Evolutionary conservation across 2,888 invertebrate species (phyloP).

Genomic region (Timema cristinae): DNA sequence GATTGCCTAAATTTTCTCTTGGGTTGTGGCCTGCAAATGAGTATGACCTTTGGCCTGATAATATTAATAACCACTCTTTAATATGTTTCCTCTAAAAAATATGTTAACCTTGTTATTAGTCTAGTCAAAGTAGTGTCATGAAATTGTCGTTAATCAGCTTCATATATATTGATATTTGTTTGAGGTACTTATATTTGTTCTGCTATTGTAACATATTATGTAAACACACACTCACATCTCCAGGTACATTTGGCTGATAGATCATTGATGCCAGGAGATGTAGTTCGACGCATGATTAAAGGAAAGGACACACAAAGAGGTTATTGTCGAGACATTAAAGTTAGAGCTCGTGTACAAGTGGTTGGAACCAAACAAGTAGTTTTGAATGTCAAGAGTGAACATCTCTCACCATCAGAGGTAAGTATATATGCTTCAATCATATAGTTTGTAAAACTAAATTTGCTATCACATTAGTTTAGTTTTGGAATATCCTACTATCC

Average conservation of each 20-base stretch:
- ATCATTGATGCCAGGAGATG: constrained; percentile 88
- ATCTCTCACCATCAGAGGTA: constrained; percentile 65
- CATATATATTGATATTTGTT: neutral
- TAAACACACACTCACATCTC: constrained; percentile 14
- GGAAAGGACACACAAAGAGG: constrained; percentile 89
- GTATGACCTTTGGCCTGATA: too few species aligned
- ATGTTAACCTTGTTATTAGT: neutral
- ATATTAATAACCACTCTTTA: neutral
- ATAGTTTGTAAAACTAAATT: too few species aligned
- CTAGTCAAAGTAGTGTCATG: too few species aligned
- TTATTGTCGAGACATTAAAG: constrained; percentile 81
- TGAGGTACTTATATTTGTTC: neutral
- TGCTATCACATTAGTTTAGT: too few species aligned
- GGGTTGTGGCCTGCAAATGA: too few species aligned
- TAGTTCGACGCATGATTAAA: constrained; percentile 71
- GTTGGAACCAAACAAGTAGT: constrained; percentile 85
- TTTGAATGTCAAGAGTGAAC: constrained; percentile 73
- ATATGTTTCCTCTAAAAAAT: neutral
- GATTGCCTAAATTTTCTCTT: too few species aligned
- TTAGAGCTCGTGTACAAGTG: constrained; percentile 82
- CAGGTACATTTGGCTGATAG: constrained; percentile 85
- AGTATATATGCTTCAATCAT: constrained; percentile 24
- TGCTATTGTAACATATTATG: constrained; percentile 20
- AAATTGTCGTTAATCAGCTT: too few species aligned
- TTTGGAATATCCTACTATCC: too few species aligned